Evolutionary conservation across 2,888 invertebrate species (phyloP).

Genomic region (Encarsia formosa): DNA sequence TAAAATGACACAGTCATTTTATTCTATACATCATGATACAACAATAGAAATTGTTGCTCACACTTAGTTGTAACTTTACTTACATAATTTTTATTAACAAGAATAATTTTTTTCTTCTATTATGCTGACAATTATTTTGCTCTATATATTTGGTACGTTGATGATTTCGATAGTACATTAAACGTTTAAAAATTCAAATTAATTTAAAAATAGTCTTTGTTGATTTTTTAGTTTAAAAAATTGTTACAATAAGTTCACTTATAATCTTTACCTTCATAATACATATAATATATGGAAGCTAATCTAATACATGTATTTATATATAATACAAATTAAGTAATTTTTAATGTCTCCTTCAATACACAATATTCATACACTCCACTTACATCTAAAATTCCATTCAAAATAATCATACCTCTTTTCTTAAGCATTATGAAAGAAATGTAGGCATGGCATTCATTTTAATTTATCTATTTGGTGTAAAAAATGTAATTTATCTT

Average conservation of each 20-base stretch:
- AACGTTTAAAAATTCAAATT: constrained; percentile 10
- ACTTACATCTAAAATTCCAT: constrained; percentile 13
- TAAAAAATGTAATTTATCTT: constrained; percentile 25
- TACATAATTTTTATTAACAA: constrained; percentile 25
- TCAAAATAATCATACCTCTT: constrained; percentile 21
- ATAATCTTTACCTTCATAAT: constrained; percentile 21
- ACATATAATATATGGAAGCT: constrained; percentile 23
- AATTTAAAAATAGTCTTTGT: constrained; percentile 9
- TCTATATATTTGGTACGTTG: constrained; percentile 9
- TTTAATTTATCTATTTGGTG: constrained; percentile 21
- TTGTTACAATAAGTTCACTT: constrained; percentile 22
- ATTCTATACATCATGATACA: constrained; percentile 23
- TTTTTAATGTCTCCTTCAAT: constrained; percentile 21
- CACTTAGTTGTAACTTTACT: constrained; percentile 25
- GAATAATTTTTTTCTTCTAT: constrained; percentile 23
- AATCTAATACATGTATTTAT: constrained; percentile 25
- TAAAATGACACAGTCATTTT: constrained; percentile 28
- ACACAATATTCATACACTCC: constrained; percentile 14
- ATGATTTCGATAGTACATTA: constrained; percentile 6
- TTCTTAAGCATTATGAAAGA: constrained; percentile 15
- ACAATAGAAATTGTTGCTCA: constrained; percentile 24
- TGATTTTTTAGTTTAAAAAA: constrained; percentile 15
- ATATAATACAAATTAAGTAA: constrained; percentile 30
- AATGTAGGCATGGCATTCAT: constrained; percentile 12
- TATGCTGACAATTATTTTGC: constrained; percentile 14